Percentiles rank a stretch among this genome's conserved stretches.
Evolutionary conservation across 2,113 vertebrate genomes (phyloP).

Genomic region (Pan troglodytes): DNA sequence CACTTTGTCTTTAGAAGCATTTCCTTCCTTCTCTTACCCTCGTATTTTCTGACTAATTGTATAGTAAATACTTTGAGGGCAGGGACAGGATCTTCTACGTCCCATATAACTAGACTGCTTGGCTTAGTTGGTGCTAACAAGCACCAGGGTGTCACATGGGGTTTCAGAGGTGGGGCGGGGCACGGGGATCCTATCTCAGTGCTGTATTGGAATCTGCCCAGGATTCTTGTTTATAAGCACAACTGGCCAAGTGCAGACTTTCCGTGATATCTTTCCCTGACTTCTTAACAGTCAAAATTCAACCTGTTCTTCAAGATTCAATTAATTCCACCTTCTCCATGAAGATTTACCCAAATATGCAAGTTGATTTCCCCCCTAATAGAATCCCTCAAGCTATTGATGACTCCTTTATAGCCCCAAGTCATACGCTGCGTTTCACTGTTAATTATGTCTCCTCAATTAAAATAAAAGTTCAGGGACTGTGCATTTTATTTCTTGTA

Average conservation of each 20-base stretch:
- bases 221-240: not conserved
- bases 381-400: not conserved
- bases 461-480: not conserved
- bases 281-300: not conserved
- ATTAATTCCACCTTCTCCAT: not conserved
- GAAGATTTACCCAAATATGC: not conserved
- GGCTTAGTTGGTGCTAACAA: conserved; percentile 11
- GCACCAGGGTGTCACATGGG: not conserved
- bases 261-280: not conserved
- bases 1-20: conserved; percentile 12
- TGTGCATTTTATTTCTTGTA: not conserved
- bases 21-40: conserved; percentile 51
- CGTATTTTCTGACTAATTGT: conserved; percentile 56
- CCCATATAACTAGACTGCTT: not conserved
- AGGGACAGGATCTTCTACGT: conserved; percentile 21
- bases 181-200: not conserved
- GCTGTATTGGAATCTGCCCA: not conserved
- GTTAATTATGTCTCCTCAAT: not conserved
- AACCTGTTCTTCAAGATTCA: not conserved
- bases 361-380: not conserved
- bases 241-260: not conserved
- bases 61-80: conserved; percentile 46
- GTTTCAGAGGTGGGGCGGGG: not conserved
- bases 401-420: not conserved
- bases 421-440: not conserved